Percentiles rank a stretch among this genome's conserved stretches.
Conservation (phyloP, 2,888 invertebrate species). For the Stomorhina lunata region DNA sequence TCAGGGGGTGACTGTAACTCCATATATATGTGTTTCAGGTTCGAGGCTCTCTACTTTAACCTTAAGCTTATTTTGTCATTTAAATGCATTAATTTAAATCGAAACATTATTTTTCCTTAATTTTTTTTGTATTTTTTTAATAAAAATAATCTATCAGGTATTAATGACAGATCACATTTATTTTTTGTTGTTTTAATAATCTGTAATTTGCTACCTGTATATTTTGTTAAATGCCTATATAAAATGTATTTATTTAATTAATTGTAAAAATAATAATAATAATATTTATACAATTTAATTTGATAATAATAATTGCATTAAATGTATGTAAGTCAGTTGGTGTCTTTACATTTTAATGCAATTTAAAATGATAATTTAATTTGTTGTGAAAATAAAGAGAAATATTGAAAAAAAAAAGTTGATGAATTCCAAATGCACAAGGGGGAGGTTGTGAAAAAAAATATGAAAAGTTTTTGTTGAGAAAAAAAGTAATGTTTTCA, state of each 20-base stretch:
- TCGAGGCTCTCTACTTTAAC: no score
- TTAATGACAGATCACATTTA: slow-evolving; percentile 32
- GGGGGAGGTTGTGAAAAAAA: no score
- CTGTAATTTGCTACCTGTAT: slow-evolving; percentile 46
- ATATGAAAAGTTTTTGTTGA: no score
- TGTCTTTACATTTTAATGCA: neutral
- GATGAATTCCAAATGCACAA: no score
- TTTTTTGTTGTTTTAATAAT: no score
- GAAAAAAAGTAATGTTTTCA: no score
- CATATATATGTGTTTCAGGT: no score
- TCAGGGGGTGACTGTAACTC: no score
- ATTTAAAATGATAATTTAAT: slow-evolving; percentile 38
- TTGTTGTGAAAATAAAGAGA: neutral
- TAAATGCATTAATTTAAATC: neutral
- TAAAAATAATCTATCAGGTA: neutral
- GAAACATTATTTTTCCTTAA: neutral
- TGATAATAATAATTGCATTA: slow-evolving; percentile 44
- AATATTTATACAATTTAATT: slow-evolving; percentile 50
- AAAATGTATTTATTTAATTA: slow-evolving; percentile 44
- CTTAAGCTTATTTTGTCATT: neutral
- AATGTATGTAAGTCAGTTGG: slow-evolving; percentile 22
- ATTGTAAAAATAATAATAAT: slow-evolving; percentile 51
- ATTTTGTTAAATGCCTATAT: slow-evolving; percentile 31
- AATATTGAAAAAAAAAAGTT: neutral
- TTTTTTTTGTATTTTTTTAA: neutral